Evolutionary conservation across 2,797 vertebrate genomes (phyloP), one percentile per base, ranked within the genome.

Genomic region (Brachyrhaphis roseni): DNA sequence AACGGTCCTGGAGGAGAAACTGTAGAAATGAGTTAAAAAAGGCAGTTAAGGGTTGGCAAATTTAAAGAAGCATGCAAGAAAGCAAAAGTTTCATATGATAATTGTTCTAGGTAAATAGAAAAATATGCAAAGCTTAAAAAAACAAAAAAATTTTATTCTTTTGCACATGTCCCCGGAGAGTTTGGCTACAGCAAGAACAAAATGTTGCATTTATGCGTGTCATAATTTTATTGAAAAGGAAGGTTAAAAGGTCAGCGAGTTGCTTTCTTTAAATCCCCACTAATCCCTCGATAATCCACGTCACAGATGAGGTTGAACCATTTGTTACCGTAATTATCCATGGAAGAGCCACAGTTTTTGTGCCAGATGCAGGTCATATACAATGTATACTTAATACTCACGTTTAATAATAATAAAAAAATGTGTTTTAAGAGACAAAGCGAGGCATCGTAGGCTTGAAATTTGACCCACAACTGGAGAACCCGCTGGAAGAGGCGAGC

Each of bases 201-300:
- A 74, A 36, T 51, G 51, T 66, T 55, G 53, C 41, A 49, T 74
- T 81, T 78, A 77, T 85, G 75, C 3, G 15, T 80, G 53, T 83
- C 46, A 12, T 70, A 12, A 71, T 81, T 87, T 75, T 74, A 71
- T 78, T 76, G 49, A 62, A 78, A 82, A 53, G 26, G n/a, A 8
- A 39, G 77, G 82, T 87, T 70, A 81, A 78, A 85, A 72, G 80
- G 75, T 86, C 80, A 86, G 59, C 0, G 20, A 59, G 81, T 70
- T 80, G 83, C 76, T 88, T 82, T 89, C 76, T 80, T 81, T 86
- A 49, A 49, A 77, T 82, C 74, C 78, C 74, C 74, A n/a, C 78
- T 87, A 89, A 90, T 90, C 86, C 82, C 80, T 77, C 74, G 73
- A 74, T 88, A 84, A 91, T 89, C 84, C 84, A 8, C 73, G 75